These are phyloP conservation scores for Chloropsis hardwickii DNA, from an alignment of 2,113 vertebrate species.

Conservation along the genomic window DNA sequence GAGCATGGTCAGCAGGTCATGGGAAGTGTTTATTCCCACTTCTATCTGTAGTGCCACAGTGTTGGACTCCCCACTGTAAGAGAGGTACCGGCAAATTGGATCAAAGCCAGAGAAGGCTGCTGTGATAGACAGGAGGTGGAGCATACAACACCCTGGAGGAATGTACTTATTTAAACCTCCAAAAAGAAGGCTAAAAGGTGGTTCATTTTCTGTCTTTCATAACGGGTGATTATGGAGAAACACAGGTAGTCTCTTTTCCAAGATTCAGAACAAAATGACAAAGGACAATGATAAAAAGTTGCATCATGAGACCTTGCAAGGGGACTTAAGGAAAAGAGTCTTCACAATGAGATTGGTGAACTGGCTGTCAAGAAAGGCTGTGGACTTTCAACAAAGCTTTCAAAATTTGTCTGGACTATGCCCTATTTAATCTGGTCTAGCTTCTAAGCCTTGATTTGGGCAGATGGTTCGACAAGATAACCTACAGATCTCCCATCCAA, in stretches of 20 bases:
- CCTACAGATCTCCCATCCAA: neutral
- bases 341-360: neutral
- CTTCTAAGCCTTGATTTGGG: neutral
- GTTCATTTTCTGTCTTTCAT: neutral
- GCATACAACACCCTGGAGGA: neutral
- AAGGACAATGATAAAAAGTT: neutral
- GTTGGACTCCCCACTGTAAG: neutral
- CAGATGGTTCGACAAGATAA: neutral
- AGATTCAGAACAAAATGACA: neutral
- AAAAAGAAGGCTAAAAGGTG: neutral
- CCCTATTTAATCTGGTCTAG: neutral
- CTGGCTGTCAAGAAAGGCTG: neutral
- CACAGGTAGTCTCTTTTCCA: neutral
- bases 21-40: neutral
- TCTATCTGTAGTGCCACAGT: no score
- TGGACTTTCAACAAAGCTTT: neutral
- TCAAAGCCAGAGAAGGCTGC: neutral
- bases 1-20: neutral
- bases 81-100: neutral
- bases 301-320: neutral
- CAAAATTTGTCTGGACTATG: neutral
- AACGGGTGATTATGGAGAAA: neutral
- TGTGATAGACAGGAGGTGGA: neutral
- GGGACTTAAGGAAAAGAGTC: neutral
- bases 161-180: neutral